Base-by-base conservation (phyloP, 2,797 vertebrate species). In the Sebastes nivosus region DNA sequence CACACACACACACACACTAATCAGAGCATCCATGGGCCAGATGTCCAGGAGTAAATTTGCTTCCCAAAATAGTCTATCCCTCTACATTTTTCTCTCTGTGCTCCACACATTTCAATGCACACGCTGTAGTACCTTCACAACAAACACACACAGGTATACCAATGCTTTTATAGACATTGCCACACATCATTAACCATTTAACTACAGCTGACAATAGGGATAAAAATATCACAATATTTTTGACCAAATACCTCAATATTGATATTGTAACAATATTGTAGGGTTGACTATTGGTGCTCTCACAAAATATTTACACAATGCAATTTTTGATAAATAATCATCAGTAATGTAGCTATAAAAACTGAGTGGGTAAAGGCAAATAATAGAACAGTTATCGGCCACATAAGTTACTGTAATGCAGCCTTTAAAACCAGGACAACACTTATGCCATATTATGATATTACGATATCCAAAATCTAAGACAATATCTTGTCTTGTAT, bases 1-100 rank as follows among this genome's bases (percentile, higher is more conserved):
- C 46, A 69, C 25, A 25, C 25, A 25, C 25, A 25, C 25, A 25
- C 73, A 72, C 67, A 71, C 72, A 68, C 69, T 36, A 77, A 88
- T 77, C 64, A 77, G 74, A 79, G 50, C 65, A 67, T 57, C 70
- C 54, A 54, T 52, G 57, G 16, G 54, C 80, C 87, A 91, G 86
- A 91, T 92, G 88, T 89, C 81, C 83, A 79, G 22, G 61, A 79
- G 71, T 83, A 77, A 80, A 81, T 84, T 64, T 80, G 30, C 25
- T 71, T 83, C 71, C 82, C 42, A 77, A 84, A 79, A 87, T 80
- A 85, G 80, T 30, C 36, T 79, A 1, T 38, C 22, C 22, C 30
- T 72, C 14, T 71, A 29, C 57, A 46, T 80, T 71, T 75, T 58
- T 64, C 71, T 54, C 42, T 8, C 72, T 22, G 32, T 32, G 38